Conservation (phyloP, 2,113 vertebrate genomes). For the Octodon degus region DNA sequence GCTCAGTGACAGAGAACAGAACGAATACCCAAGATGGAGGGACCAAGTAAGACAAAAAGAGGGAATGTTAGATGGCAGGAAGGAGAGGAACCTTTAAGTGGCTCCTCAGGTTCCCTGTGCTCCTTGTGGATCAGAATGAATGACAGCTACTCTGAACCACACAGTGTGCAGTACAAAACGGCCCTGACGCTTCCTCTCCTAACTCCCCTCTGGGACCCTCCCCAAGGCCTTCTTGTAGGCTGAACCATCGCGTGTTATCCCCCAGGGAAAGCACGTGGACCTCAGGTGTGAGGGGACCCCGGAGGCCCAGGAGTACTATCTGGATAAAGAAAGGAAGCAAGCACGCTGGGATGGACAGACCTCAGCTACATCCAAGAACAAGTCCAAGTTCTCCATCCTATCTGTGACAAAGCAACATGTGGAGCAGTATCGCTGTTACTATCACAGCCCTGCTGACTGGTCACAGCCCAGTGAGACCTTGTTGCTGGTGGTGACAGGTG, state of each 20-base stretch:
- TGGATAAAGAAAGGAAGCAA: fast-evolving
- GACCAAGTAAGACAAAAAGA: not conserved
- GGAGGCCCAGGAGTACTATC: not conserved
- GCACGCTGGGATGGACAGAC: fast-evolving
- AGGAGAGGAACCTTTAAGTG: not conserved
- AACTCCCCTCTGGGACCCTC: no score
- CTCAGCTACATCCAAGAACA: not conserved
- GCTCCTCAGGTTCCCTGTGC: not conserved
- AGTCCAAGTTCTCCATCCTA: no score
- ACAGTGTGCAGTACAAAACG: not conserved
- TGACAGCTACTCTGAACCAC: not conserved
- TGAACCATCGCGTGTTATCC: not conserved
- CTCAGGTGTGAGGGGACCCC: not conserved
- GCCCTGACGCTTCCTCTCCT: not conserved
- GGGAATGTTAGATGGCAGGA: not conserved
- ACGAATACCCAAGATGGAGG: not conserved
- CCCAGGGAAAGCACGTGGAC: fast-evolving
- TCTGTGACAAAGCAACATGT: fast-evolving
- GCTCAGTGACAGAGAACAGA: no score
- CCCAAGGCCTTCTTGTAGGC: not conserved
- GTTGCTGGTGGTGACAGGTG: slow-evolving; percentile 37
- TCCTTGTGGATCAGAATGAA: not conserved
- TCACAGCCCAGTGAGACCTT: not conserved
- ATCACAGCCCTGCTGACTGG: fast-evolving
- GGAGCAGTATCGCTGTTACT: not conserved